These are phyloP conservation scores for Tetramorium bicarinatum DNA, from an alignment of 2,888 invertebrate genomes.

Conservation along the genomic window DNA sequence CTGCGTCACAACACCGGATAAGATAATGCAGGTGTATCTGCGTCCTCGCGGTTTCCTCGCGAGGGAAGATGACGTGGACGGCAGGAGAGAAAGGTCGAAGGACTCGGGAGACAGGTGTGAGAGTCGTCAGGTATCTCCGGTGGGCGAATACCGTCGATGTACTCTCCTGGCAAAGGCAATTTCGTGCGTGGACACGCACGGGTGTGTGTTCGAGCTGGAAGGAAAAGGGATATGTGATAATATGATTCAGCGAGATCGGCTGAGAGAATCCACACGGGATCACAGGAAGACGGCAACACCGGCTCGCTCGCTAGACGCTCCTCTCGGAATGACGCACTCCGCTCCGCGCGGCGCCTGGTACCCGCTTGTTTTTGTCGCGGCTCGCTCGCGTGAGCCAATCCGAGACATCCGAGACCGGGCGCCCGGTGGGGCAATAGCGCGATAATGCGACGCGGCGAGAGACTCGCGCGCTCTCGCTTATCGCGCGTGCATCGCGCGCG, in stretches of 20 bases:
- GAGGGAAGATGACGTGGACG: not conserved
- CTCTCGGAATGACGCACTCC: slow-evolving; percentile 1
- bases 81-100: too few species aligned
- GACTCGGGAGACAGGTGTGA: not conserved
- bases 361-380: not conserved
- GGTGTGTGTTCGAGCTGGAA: not conserved
- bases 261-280: not conserved
- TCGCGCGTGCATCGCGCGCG: not conserved
- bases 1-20: not conserved
- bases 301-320: not conserved
- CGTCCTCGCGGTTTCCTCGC: too few species aligned
- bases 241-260: not conserved
- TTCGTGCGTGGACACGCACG: not conserved
- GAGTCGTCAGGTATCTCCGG: not conserved
- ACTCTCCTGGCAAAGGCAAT: not conserved
- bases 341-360: not conserved
- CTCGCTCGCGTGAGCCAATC: not conserved
- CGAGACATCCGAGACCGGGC: too few species aligned
- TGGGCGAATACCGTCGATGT: not conserved
- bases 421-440: not conserved
- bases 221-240: not conserved
- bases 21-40: not conserved
- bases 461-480: not conserved
- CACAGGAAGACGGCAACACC: not conserved
- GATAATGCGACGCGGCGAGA: not conserved